These are phyloP conservation scores for Geotrupes spiniger DNA, from an alignment of 2,888 invertebrate genomes.

Conservation along the genomic window DNA sequence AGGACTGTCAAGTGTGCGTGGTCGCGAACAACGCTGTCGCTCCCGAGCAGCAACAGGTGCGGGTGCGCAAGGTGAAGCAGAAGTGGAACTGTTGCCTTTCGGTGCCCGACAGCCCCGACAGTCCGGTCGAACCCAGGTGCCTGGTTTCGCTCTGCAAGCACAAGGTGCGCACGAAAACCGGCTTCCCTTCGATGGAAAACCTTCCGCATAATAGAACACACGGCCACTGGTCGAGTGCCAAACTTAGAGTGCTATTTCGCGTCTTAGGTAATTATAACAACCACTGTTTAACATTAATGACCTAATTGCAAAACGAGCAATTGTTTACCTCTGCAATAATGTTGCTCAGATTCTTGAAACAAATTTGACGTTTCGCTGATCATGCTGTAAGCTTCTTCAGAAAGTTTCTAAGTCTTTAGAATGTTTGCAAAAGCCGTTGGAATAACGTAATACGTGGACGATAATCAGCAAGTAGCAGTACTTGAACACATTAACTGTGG, in stretches of 20 bases:
- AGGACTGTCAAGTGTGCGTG: slow-evolving; percentile 46
- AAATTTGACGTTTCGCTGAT: too few species aligned
- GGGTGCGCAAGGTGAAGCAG: slow-evolving; percentile 44
- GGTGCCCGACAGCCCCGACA: slow-evolving; percentile 60
- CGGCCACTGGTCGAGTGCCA: slow-evolving; percentile 49
- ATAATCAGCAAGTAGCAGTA: too few species aligned
- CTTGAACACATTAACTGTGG: too few species aligned
- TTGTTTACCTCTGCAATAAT: too few species aligned
- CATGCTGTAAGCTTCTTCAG: too few species aligned
- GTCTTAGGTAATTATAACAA: slow-evolving; percentile 40
- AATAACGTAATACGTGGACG: too few species aligned
- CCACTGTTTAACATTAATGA: too few species aligned
- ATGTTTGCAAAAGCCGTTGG: too few species aligned
- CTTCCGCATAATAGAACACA: slow-evolving; percentile 39
- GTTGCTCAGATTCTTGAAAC: too few species aligned
- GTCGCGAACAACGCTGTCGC: slow-evolving; percentile 37
- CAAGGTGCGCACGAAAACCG: slow-evolving; percentile 29
- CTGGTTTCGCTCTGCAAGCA: slow-evolving; percentile 46
- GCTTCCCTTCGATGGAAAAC: slow-evolving; percentile 33
- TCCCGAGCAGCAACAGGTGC: slow-evolving; percentile 34
- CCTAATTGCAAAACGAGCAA: too few species aligned
- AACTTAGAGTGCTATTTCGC: slow-evolving; percentile 47
- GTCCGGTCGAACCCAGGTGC: slow-evolving; percentile 48
- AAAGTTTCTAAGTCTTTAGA: too few species aligned
- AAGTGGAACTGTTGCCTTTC: slow-evolving; percentile 61